A percentile compares a stretch with the other conserved stretches of the same genome.
Conservation (phyloP, 2,113 vertebrate species). For the Muntiacus muntjak region DNA sequence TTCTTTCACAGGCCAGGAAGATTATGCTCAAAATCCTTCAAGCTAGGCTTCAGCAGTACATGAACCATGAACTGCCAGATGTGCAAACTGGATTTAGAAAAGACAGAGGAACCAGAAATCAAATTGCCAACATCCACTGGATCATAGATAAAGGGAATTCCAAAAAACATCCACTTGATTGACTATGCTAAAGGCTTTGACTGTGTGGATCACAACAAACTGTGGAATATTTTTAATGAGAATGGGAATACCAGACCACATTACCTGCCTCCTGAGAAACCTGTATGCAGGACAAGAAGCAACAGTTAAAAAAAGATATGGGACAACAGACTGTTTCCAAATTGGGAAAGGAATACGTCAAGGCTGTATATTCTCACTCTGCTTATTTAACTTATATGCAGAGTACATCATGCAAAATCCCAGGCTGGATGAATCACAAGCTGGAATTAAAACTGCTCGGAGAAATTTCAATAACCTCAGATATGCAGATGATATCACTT, state of each 20-base stretch:
- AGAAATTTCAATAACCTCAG: background rate
- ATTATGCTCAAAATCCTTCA: background rate
- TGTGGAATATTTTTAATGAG: background rate
- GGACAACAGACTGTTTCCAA: background rate
- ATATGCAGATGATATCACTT: background rate
- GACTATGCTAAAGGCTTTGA: background rate
- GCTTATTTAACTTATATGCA: background rate
- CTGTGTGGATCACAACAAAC: background rate
- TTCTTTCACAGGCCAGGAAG: background rate
- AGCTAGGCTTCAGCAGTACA: background rate
- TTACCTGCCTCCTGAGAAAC: background rate
- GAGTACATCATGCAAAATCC: background rate
- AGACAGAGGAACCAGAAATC: background rate
- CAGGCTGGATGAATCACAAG: background rate
- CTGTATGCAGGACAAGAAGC: background rate
- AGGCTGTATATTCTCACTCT: background rate
- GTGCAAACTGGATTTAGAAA: background rate
- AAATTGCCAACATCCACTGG: background rate
- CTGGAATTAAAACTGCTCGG: background rate
- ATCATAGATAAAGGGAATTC: background rate
- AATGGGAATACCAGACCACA: background rate
- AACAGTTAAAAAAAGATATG: background rate
- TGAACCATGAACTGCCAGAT: background rate
- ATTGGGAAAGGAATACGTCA: background rate
- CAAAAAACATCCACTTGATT: background rate